Percentiles rank a stretch among this genome's conserved stretches.
Evolutionary conservation across 2,888 invertebrate species (phyloP).

Genomic region (Erynnis tages): DNA sequence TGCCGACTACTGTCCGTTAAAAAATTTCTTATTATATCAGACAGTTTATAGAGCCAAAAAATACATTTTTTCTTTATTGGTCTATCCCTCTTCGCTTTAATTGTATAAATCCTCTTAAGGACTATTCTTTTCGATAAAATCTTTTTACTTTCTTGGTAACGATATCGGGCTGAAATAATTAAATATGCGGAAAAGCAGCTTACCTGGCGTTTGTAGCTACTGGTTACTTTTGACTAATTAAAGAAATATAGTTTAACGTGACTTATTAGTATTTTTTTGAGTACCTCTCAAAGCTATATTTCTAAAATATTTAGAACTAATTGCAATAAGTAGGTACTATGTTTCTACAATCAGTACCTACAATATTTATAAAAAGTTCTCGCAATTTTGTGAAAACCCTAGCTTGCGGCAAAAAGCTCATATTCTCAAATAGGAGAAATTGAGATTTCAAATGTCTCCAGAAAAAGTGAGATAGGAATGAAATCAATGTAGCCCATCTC

Average conservation of each 20-base stretch:
- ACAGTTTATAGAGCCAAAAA: constrained; percentile 29
- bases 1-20: background rate
- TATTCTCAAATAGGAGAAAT: no score
- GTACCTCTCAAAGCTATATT: no score
- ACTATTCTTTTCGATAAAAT: constrained; percentile 57
- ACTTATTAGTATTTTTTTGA: no score
- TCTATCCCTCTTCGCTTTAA: constrained; percentile 57
- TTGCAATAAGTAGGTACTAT: no score
- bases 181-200: constrained; percentile 55
- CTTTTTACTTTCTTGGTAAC: constrained; percentile 50
- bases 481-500: background rate
- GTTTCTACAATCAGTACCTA: no score
- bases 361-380: no score
- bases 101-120: constrained; percentile 70
- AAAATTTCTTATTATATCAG: constrained; percentile 21
- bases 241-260: no score
- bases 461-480: background rate
- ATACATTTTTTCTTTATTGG: constrained; percentile 29
- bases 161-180: constrained; percentile 52
- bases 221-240: constrained; percentile 41
- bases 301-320: no score
- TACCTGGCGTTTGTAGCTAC: constrained; percentile 45
- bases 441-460: background rate
- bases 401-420: no score
- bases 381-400: no score